Evolutionary conservation across 2,797 vertebrate species (phyloP).

Genomic region (Todus mexicanus): DNA sequence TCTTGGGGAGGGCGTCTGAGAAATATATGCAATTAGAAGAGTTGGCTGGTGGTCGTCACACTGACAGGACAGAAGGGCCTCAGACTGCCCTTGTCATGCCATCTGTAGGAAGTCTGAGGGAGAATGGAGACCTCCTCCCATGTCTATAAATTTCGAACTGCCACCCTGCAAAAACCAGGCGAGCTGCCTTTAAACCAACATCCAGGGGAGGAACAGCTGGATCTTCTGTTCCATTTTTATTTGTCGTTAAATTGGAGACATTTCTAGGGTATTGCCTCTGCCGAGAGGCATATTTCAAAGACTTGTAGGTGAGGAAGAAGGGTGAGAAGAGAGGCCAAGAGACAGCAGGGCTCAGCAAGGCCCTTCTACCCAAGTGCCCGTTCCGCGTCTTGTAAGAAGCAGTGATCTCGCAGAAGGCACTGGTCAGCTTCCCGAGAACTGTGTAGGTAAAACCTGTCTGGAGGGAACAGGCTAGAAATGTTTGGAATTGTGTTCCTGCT

Average conservation of each 20-base stretch:
- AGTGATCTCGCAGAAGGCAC: conserved; percentile 15
- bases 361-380: conserved; percentile 48
- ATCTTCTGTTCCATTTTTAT: conserved; percentile 60
- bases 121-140: conserved; percentile 55
- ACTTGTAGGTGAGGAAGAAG: conserved; percentile 23
- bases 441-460: conserved; percentile 30
- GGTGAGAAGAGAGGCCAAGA: conserved; percentile 32
- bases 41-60: conserved; percentile 53
- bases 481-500: not conserved
- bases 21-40: conserved; percentile 67
- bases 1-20: conserved; percentile 55
- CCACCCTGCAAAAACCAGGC: conserved; percentile 53
- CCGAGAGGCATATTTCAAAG: conserved; percentile 4
- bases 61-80: conserved; percentile 58
- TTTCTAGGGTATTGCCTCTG: conserved; percentile 55
- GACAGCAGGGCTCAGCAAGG: conserved; percentile 35
- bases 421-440: conserved; percentile 12
- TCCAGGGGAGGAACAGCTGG: conserved; percentile 58
- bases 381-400: conserved; percentile 41
- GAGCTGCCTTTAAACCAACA: conserved; percentile 55
- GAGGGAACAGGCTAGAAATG: conserved; percentile 39
- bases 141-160: conserved; percentile 46
- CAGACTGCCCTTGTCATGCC: conserved; percentile 20
- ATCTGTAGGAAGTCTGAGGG: conserved; percentile 51
- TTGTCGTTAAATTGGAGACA: conserved; percentile 55